Evolutionary conservation across 2,797 vertebrate species (phyloP).

Genomic region (Notolabrus celidotus): DNA sequence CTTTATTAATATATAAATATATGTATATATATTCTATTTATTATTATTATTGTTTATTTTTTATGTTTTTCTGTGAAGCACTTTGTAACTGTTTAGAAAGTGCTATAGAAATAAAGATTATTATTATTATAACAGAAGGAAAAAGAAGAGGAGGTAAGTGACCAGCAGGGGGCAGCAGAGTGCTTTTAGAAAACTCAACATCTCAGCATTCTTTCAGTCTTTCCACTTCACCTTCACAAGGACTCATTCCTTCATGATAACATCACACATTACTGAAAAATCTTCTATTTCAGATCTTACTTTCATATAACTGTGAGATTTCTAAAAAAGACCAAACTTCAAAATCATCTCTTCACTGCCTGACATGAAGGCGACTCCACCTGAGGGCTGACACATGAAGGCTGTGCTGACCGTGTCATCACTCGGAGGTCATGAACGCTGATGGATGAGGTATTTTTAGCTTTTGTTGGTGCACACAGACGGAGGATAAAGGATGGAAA

Average conservation of each 20-base stretch:
- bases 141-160: background rate
- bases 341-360: background rate
- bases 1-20: no score
- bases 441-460: conserved; percentile 47
- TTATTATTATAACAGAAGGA: no score
- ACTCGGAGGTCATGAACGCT: conserved; percentile 40
- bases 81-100: no score
- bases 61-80: no score
- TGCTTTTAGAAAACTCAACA: conserved; percentile 9
- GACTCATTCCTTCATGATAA: conserved; percentile 31
- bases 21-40: no score
- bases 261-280: background rate
- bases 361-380: background rate
- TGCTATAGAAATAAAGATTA: no score
- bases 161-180: conserved; percentile 74
- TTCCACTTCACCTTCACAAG: conserved; percentile 63
- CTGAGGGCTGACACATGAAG: conserved; percentile 17
- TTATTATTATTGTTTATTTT: no score
- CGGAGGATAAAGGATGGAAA: conserved; percentile 11
- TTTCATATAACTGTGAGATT: background rate
- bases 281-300: background rate
- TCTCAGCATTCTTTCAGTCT: conserved; percentile 8
- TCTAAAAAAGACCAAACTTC: background rate
- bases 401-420: conserved; percentile 26
- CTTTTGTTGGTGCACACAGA: background rate